Evolutionary conservation across 2,113 vertebrate species (phyloP), one percentile per base, ranked within the genome.

Genomic region (Plecotus auritus): DNA sequence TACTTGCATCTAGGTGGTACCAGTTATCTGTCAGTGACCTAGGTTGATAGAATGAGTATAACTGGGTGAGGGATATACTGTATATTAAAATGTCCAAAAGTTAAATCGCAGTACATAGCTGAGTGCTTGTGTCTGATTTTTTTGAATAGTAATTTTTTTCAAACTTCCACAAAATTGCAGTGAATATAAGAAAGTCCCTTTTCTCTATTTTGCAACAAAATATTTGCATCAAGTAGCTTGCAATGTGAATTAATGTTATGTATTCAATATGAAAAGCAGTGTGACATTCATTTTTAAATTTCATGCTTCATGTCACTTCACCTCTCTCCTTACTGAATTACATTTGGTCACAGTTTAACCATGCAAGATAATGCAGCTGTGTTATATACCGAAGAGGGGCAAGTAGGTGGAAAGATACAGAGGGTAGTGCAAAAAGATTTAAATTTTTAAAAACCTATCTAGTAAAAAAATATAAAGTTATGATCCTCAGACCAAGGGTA

Each of bases 221-320:
- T 94, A 95, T 96, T 96, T 97, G 90, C 94, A 93, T 89, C 8
- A 4, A 91, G 86, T 94, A 94, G 59, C 56, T 90, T 96, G 92
- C 40, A 42, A 32, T 88, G 73, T 84, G 95, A 95, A 96, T 95
- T 87, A 94, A 94, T 95, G 32, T 84, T 96, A 89, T 93, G 10
- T 81, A 93, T 85, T 97, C 91, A 95, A 56, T 93, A 97, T 81
- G 81, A 96, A 96, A 97, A 93, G 23, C 70, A 42, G 69, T 93
- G 78, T 96, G 92, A 95, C 85, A 87, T 95, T 96, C 90, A 94
- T 96, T 97, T 97, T 96, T 92, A 93, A 95, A 96, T 96, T 96
- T 96, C 90, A 94, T 93, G 92, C 94, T 95, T 90, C 35, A 0
- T 69, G 83, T 94, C 90, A 93, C 78, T 95, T 97, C 83, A 93